A percentile compares a stretch with the other conserved stretches of the same genome.
These are phyloP conservation scores for Antheraea pernyi DNA, from an alignment of 1,140 invertebrate genomes.

Conservation along the genomic window DNA sequence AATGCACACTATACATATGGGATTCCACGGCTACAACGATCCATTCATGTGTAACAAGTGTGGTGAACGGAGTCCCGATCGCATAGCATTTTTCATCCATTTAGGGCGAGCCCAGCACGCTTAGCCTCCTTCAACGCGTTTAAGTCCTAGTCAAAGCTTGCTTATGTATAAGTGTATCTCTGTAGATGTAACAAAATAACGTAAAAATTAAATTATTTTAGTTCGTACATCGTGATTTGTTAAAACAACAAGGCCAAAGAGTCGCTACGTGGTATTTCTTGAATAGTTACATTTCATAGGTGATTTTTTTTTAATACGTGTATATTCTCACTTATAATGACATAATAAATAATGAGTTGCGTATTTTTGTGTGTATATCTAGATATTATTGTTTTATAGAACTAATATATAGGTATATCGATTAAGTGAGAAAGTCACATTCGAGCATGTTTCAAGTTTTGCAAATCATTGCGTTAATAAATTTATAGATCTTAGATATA, in stretches of 20 bases:
- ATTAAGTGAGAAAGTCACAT: not conserved
- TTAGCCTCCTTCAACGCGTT: slow-evolving; percentile 40
- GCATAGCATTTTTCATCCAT: slow-evolving; percentile 95
- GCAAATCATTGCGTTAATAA: not conserved
- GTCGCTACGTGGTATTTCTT: slow-evolving; percentile 19
- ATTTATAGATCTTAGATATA: slow-evolving; percentile 6
- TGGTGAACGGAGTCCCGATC: slow-evolving; percentile 89
- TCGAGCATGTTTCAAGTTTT: not conserved
- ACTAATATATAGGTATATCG: not conserved
- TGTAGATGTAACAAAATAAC: slow-evolving; percentile 8
- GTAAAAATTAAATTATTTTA: slow-evolving; percentile 23
- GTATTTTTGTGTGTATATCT: not conserved
- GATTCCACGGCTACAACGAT: slow-evolving; percentile 94
- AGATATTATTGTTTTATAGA: not conserved
- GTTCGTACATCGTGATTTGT: slow-evolving; percentile 16
- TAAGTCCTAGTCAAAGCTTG: slow-evolving; percentile 44
- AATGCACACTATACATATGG: slow-evolving; percentile 97
- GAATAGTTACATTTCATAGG: slow-evolving; percentile 21
- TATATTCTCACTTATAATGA: not conserved
- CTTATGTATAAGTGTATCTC: slow-evolving; percentile 6
- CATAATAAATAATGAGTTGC: too few species aligned
- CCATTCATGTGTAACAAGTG: slow-evolving; percentile 98
- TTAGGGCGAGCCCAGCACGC: slow-evolving; percentile 91
- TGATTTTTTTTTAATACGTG: slow-evolving; percentile 2
- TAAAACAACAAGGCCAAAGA: slow-evolving; percentile 35